A percentile compares a stretch with the other conserved stretches of the same genome.
Evolutionary conservation across 2,113 vertebrate species (phyloP).

Genomic region (Caretta caretta): DNA sequence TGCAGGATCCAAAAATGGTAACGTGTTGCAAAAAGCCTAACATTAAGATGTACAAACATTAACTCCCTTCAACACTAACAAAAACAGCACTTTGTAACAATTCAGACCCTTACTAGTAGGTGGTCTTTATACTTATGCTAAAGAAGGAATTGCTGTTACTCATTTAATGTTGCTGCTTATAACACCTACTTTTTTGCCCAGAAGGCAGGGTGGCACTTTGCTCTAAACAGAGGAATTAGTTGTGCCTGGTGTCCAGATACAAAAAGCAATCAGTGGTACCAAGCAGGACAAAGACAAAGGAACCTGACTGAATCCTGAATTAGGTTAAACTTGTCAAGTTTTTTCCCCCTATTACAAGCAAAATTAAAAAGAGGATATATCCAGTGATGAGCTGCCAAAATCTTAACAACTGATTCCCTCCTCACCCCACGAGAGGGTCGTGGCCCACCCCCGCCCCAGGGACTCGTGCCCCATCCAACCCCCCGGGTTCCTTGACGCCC

Average conservation of each 20-base stretch:
- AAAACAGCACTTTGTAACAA: not conserved
- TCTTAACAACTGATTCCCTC: no score
- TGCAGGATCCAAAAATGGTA: not conserved
- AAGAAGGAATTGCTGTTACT: not conserved
- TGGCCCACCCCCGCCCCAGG: no score
- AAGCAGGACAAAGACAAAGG: constrained; percentile 5
- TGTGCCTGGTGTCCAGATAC: constrained; percentile 37
- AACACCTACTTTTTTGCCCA: constrained; percentile 32
- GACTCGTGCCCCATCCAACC: no score
- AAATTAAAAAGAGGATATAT: not conserved
- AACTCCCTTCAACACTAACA: not conserved
- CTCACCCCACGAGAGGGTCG: no score
- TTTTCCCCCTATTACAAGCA: rapidly evolving
- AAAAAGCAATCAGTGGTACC: constrained; percentile 49
- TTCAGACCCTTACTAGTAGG: not conserved
- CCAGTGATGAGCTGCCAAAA: no score
- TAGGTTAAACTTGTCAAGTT: constrained; percentile 55
- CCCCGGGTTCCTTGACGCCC: no score
- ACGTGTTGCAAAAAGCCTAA: not conserved
- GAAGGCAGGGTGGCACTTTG: constrained; percentile 51
- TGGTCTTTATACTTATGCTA: constrained; percentile 34
- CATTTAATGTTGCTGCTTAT: not conserved
- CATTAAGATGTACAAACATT: not conserved
- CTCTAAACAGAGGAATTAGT: not conserved
- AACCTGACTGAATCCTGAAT: not conserved